Evolutionary conservation across 2,888 invertebrate genomes (phyloP), one percentile per base, ranked within the genome.

Genomic region (Limnephilus rhombicus): DNA sequence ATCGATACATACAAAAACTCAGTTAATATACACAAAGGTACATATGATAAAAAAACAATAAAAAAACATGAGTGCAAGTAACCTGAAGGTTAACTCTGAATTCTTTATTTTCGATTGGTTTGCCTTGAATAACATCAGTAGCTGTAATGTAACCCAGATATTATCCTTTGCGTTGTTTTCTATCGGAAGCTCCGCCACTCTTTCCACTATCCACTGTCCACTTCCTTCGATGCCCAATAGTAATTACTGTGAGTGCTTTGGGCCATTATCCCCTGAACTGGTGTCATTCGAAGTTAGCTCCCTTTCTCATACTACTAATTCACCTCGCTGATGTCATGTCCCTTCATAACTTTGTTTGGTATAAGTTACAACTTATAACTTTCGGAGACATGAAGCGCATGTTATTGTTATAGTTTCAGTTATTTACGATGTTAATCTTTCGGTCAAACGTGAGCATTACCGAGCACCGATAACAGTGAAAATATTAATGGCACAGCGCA

Each of bases 231-330:
- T 68, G 41, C 80, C 29, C 31, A 45, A 13, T 34, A 68, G 90
- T 90, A 91, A 92, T 92, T 92, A 91, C 86, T 85, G 45, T 86
- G 87, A 92, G 92, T 92, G 92, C 92, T 92, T 92, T 92, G 81
- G 80, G 92, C 91, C 92, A 91, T 92, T 92, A 82, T 83, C 80
- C 18, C 18, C 83, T 45, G 45, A 68, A 68, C 88, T 68, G 88
- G 37, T 82, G 88, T 91, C 83, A 88, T 68, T 68, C 68, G 34
- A 37, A 53, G 68, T 88, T 68, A 53, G 24, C 68, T 24, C 68
- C 13, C 49, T 49, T 86, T 86, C 49, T 86, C 86, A 45, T 49
- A 49, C 86, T 29, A 86, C 86, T 86, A 86, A 68, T 86, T 86
- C 86, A 86, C 37, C 45, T 86, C n/a, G 45, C 86, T 45, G 29